Evolutionary conservation across 1,140 invertebrate genomes (phyloP).

Genomic region (Pogonognathellus flavescens): DNA sequence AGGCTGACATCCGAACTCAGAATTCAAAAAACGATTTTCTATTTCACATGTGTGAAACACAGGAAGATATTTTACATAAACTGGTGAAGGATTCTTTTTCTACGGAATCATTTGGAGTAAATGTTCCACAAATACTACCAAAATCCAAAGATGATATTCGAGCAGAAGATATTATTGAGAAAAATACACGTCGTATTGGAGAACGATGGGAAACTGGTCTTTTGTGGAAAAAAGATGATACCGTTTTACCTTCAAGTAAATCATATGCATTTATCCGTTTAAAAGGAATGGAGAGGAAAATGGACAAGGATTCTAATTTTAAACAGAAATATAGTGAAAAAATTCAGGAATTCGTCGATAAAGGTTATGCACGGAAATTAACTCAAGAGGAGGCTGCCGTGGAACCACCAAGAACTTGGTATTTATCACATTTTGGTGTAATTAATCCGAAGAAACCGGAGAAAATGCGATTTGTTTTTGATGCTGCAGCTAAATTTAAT

Average conservation of each 20-base stretch:
- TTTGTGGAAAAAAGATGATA: constrained; percentile 57
- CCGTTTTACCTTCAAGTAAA: constrained; percentile 50
- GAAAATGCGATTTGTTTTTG: constrained; percentile 64
- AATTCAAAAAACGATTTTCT: not conserved
- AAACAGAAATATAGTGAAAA: not conserved
- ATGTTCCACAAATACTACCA: not conserved
- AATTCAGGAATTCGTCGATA: constrained; percentile 53
- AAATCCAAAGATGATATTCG: constrained; percentile 25
- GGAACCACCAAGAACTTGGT: constrained; percentile 19
- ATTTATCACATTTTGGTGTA: constrained; percentile 64
- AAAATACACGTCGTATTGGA: not conserved
- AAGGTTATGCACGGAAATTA: constrained; percentile 48
- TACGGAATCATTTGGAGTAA: constrained; percentile 56
- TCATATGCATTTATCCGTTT: constrained; percentile 42
- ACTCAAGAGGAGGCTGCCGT: not conserved
- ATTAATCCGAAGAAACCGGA: constrained; percentile 53
- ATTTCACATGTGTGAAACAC: not conserved
- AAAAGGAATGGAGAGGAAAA: constrained; percentile 47
- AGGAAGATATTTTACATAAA: constrained; percentile 13
- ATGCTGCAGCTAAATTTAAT: constrained; percentile 53
- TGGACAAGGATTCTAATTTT: constrained; percentile 43
- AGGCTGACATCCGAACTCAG: not conserved
- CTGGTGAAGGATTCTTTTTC: constrained; percentile 52
- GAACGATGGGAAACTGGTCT: constrained; percentile 57
- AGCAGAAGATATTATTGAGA: not conserved